Conservation (phyloP, 2,888 invertebrate species). For the Zhuqinia jingwanae region DNA sequence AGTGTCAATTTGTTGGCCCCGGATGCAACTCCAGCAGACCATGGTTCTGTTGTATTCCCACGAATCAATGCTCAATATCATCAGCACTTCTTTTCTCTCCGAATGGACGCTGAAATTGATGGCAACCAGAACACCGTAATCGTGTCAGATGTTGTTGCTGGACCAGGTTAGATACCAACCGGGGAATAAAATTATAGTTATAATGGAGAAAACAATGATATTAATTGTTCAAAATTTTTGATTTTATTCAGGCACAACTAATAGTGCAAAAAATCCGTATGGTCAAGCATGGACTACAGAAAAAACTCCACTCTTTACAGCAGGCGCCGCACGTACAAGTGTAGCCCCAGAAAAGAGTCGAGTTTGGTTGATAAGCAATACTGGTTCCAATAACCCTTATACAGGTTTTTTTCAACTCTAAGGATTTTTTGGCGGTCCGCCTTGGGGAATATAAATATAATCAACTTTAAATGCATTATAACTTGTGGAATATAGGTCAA, state of each 20-base stretch:
- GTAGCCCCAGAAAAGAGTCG: slow-evolving; percentile 27
- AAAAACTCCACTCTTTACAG: slow-evolving; percentile 50
- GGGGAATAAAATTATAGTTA: no score
- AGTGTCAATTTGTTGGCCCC: slow-evolving; percentile 53
- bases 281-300: slow-evolving; percentile 54
- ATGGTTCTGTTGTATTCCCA: slow-evolving; percentile 54
- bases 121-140: slow-evolving; percentile 66
- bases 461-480: no score
- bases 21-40: background rate
- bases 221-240: no score
- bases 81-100: slow-evolving; percentile 75
- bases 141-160: slow-evolving; percentile 56
- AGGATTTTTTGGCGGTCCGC: no score
- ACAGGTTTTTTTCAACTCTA: no score
- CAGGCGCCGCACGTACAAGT: slow-evolving; percentile 36
- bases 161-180: no score
- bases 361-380: slow-evolving; percentile 60
- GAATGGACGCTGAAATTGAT: slow-evolving; percentile 76
- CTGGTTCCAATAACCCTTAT: slow-evolving; percentile 3
- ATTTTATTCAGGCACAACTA: background rate
- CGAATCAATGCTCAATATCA: slow-evolving; percentile 75
- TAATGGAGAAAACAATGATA: no score
- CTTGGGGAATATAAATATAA: no score
- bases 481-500: no score
- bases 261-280: slow-evolving; percentile 51